These are phyloP conservation scores for Sinodicranocentrus sp. DNA, from an alignment of 2,888 invertebrate genomes.

Conservation along the genomic window DNA sequence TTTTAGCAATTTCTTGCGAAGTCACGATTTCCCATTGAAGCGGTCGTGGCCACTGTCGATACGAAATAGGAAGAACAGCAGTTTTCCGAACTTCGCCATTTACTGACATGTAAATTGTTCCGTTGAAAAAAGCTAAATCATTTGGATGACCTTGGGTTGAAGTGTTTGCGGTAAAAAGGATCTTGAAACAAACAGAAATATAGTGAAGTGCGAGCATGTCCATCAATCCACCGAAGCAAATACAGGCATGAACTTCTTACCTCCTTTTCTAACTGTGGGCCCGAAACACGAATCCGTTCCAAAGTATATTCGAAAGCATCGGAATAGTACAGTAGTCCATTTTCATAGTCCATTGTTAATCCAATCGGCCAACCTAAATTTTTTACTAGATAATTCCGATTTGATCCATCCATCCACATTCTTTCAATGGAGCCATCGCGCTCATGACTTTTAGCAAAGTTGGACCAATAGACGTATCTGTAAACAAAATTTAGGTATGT, in stretches of 20 bases:
- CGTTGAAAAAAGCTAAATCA: conserved; percentile 84
- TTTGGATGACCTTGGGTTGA: conserved; percentile 83
- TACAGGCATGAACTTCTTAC: neutral
- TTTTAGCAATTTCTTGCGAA: conserved; percentile 78
- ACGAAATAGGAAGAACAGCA: conserved; percentile 81
- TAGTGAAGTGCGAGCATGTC: too few species aligned
- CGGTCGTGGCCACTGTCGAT: conserved; percentile 34
- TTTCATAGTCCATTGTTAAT: conserved; percentile 83
- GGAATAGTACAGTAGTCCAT: conserved; percentile 84
- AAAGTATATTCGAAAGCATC: conserved; percentile 85
- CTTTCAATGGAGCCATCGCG: conserved; percentile 83
- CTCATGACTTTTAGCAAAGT: conserved; percentile 82
- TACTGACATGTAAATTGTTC: conserved; percentile 81
- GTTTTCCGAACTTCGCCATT: conserved; percentile 84
- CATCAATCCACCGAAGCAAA: neutral
- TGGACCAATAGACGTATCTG: conserved; percentile 88
- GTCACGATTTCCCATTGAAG: conserved; percentile 77
- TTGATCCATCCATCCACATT: conserved; percentile 87
- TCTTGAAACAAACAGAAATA: conserved; percentile 71
- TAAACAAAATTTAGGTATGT: neutral
- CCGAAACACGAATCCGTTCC: conserved; percentile 80
- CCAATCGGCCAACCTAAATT: conserved; percentile 87
- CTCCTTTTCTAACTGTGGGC: conserved; percentile 31
- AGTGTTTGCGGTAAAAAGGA: conserved; percentile 80
- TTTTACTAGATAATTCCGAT: conserved; percentile 81